phyloP scores from a whole-genome alignment of 92 coral and sea anemone genomes.

The Bergia sp. region DNA sequence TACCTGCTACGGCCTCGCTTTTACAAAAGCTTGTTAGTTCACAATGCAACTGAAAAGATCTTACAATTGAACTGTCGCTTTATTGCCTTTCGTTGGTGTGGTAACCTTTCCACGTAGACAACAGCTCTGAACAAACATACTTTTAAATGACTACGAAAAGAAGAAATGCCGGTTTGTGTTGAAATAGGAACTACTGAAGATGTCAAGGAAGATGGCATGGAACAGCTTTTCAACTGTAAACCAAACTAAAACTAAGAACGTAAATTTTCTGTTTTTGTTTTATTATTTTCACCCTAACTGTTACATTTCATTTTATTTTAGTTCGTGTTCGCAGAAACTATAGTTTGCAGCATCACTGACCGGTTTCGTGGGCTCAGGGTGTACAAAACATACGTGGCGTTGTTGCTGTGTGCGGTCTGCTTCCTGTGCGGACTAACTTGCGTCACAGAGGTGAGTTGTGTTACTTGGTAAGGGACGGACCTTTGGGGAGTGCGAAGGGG shows the following conservation, averaged over 20 bases:
- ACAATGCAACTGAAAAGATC: too few relatives aligned
- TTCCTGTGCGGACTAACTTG: constrained; percentile 75
- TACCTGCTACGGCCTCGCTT: too few relatives aligned
- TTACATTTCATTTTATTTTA: constrained; percentile 5
- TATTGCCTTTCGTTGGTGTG: too few relatives aligned
- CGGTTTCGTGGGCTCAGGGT: constrained; percentile 56
- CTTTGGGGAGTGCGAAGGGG: background rate
- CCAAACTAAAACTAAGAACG: background rate
- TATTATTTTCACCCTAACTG: background rate
- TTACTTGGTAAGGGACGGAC: background rate
- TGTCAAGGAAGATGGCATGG: too few relatives aligned
- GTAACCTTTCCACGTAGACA: too few relatives aligned
- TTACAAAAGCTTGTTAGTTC: too few relatives aligned
- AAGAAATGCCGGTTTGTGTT: too few relatives aligned
- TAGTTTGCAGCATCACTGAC: constrained; percentile 69
- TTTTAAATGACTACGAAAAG: too few relatives aligned
- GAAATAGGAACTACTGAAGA: too few relatives aligned
- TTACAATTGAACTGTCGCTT: too few relatives aligned
- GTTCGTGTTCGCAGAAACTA: constrained; percentile 84
- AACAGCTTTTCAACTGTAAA: background rate
- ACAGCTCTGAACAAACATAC: too few relatives aligned
- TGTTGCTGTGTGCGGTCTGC: constrained; percentile 49
- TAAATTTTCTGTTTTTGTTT: too few relatives aligned
- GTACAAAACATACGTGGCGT: constrained; percentile 54
- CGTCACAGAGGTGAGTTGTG: constrained; percentile 68